These are phyloP conservation scores for Drosophila pandora DNA, from an alignment of 1,140 invertebrate species.

Conservation along the genomic window DNA sequence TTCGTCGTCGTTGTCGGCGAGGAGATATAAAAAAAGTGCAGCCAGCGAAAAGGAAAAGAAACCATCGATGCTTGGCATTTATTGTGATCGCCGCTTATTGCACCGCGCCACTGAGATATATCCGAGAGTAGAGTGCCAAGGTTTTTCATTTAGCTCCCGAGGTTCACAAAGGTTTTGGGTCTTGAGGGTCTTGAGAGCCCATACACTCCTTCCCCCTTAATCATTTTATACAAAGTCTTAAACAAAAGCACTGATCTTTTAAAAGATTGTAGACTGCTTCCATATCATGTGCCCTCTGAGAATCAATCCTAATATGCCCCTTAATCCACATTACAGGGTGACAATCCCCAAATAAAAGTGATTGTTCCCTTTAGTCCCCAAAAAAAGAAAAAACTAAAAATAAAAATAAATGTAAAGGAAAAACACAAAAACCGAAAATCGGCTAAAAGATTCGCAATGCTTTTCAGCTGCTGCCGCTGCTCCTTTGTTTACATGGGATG, in stretches of 20 bases:
- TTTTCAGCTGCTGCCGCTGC: slow-evolving; percentile 69
- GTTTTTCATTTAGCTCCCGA: slow-evolving; percentile 58
- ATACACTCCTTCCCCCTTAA: slow-evolving; percentile 1
- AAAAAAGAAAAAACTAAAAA: slow-evolving; percentile 22
- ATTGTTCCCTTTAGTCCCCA: slow-evolving; percentile 61
- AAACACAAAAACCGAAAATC: slow-evolving; percentile 39
- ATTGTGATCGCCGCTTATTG: slow-evolving; percentile 76
- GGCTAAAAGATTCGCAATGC: slow-evolving; percentile 42
- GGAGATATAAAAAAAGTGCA: slow-evolving; percentile 36
- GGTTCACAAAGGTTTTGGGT: slow-evolving; percentile 20
- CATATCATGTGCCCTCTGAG: no score
- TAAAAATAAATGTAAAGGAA: slow-evolving; percentile 1
- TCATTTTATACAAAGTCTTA: no score
- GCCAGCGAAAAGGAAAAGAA: slow-evolving; percentile 26
- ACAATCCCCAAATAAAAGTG: slow-evolving; percentile 79
- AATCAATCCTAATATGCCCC: neutral
- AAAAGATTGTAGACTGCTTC: no score
- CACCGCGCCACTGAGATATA: slow-evolving; percentile 45
- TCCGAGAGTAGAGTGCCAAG: slow-evolving; percentile 62
- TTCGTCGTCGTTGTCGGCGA: slow-evolving; percentile 36
- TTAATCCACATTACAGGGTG: slow-evolving; percentile 29
- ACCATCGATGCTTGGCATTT: slow-evolving; percentile 78
- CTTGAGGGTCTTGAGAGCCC: neutral
- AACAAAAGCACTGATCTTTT: no score
- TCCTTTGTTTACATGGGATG: slow-evolving; percentile 70